Percentiles rank a stretch among this genome's conserved stretches.
Conservation (phyloP, 1,140 invertebrate genomes). For the Cyrtorhinus lividipennis region DNA sequence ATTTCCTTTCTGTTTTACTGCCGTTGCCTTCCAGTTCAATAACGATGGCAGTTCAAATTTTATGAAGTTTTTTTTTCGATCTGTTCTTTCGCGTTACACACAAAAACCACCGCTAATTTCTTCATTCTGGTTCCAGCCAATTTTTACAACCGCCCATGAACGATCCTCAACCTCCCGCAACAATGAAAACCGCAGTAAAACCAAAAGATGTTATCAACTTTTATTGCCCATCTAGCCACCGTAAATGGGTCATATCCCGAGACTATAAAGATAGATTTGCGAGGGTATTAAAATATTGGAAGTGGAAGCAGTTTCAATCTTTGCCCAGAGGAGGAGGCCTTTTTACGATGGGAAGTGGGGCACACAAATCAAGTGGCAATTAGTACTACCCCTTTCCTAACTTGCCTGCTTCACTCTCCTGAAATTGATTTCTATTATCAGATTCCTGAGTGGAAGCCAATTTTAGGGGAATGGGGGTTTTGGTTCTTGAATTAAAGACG, state of each 20-base stretch:
- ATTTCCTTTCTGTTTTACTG: no score
- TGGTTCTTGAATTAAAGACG: neutral
- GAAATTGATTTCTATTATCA: slow-evolving; percentile 7
- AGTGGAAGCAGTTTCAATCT: neutral
- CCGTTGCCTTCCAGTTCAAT: no score
- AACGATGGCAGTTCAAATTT: no score
- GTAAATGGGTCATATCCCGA: neutral
- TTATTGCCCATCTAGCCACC: neutral
- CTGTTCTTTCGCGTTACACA: no score
- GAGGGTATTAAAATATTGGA: neutral
- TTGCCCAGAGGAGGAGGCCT: neutral
- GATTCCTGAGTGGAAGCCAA: neutral
- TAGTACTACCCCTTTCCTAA: neutral
- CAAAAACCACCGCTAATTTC: no score
- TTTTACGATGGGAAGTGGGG: neutral
- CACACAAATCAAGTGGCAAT: slow-evolving; percentile 2
- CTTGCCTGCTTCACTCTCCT: neutral
- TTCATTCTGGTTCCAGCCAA: no score
- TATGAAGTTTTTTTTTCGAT: no score
- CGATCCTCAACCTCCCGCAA: no score
- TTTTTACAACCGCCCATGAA: no score
- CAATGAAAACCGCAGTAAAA: no score
- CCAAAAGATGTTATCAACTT: neutral
- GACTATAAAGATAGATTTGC: neutral
- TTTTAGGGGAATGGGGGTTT: neutral